Base-by-base conservation (phyloP, 2,888 invertebrate genomes). In the Anthophora plumipes region DNA sequence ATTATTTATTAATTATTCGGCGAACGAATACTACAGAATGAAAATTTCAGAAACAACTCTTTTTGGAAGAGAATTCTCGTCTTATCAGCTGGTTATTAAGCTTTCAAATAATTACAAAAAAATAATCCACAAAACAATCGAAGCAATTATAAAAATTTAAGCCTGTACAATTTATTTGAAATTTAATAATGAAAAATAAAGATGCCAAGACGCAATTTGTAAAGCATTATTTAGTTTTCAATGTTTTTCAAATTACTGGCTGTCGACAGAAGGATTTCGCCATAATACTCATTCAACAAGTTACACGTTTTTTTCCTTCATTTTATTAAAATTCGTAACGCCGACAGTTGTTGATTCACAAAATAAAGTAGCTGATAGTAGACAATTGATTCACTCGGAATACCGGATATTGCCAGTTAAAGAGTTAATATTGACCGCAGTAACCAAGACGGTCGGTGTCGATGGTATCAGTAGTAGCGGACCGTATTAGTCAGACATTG, bases 361-460 rank as follows among this genome's bases (percentile, higher is more conserved):
- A n/a, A 46, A 71, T 66, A 48, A 55, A 66, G 41, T 60, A 67
- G 59, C 41, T 37, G 43, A 12, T 17, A 12, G 14, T 48, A 3
- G 20, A 20, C 61, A 17, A 72, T 68, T 73, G 61, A 61, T 50
- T 57, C 31, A n/a, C 37, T 43, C 48, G 12, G 48, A 48, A 67
- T 50, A 22, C 1, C 66, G 66, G 60, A 67, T 63, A 75, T 55
- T 70, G 81, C 81, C 81, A 70, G 80, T 75, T 69, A 61, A 80
- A 70, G 66, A 70, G 66, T 80, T 80, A 80, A 81, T 75, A 81
- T 81, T 57, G 81, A 57, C 69, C 67, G n/a, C 48, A 14, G 52
- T 64, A 67, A 64, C 31, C 41, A 60, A 75, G 31, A 70, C 67
- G 64, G 22, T 41, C 37, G 12, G 22, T 17, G 60, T 14, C 43